Evolutionary conservation across 2,888 invertebrate species (phyloP).

Genomic region (Synanthedon formicaeformis): DNA sequence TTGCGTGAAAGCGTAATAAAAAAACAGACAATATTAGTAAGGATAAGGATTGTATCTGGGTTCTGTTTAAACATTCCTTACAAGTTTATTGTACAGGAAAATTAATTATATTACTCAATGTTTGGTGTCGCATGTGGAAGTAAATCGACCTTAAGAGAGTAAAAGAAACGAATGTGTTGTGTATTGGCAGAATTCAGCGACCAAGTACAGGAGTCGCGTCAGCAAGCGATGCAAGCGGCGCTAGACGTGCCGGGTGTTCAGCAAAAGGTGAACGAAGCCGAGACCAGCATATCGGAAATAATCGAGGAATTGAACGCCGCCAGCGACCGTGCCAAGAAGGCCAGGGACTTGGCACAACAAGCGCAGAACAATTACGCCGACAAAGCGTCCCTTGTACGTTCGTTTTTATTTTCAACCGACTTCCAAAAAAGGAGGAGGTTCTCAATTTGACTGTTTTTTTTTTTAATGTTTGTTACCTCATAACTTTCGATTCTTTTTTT

Average conservation of each 20-base stretch:
- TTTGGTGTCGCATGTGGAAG: background rate
- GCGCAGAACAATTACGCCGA: slow-evolving; percentile 84
- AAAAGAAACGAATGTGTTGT: background rate
- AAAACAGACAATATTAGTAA: too few relatives aligned
- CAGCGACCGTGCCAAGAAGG: slow-evolving; percentile 80
- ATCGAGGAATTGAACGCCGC: slow-evolving; percentile 80
- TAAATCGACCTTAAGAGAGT: background rate
- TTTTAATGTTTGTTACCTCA: too few relatives aligned
- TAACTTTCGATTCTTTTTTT: too few relatives aligned
- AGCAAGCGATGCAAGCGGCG: slow-evolving; percentile 83
- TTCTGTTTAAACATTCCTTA: too few relatives aligned
- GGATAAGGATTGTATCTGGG: too few relatives aligned
- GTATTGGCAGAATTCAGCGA: slow-evolving; percentile 82
- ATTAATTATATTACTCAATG: background rate
- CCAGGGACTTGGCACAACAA: slow-evolving; percentile 78
- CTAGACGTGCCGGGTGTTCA: slow-evolving; percentile 81
- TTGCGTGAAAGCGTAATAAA: too few relatives aligned
- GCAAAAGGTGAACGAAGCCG: slow-evolving; percentile 71
- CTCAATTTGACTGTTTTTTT: too few relatives aligned
- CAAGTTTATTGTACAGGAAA: background rate
- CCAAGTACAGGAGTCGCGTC: slow-evolving; percentile 86
- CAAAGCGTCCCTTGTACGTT: slow-evolving; percentile 77
- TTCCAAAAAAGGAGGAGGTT: too few relatives aligned
- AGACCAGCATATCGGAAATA: slow-evolving; percentile 77
- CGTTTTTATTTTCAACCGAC: background rate